These are phyloP conservation scores for Murina feae DNA, from an alignment of 2,113 vertebrate genomes.

Conservation along the genomic window DNA sequence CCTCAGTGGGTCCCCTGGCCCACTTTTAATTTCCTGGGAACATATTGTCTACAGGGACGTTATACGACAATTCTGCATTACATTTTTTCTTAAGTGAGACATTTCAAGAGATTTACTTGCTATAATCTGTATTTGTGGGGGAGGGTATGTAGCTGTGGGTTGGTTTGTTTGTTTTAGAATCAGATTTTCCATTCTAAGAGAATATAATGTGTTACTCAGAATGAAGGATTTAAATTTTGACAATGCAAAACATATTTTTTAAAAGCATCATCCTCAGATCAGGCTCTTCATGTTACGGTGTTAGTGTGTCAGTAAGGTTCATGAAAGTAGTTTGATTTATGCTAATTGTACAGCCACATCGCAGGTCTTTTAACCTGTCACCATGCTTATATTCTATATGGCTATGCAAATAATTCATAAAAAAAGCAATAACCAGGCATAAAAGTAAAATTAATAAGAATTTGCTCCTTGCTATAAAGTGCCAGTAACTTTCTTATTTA, in stretches of 20 bases:
- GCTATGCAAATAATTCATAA: not conserved
- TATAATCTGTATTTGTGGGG: not conserved
- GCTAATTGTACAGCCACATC: not conserved
- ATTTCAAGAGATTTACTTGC: not conserved
- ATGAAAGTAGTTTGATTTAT: not conserved
- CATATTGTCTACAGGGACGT: not conserved
- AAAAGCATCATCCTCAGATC: not conserved
- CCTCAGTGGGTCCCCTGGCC: not conserved
- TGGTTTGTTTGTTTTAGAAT: not conserved
- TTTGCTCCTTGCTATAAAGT: not conserved
- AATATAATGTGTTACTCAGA: not conserved
- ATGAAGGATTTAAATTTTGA: not conserved
- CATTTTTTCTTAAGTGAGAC: not conserved
- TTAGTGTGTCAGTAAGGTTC: not conserved
- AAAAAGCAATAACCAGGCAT: not conserved
- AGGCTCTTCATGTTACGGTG: not conserved
- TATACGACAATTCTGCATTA: not conserved
- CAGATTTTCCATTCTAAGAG: not conserved
- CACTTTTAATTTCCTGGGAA: conserved; percentile 45
- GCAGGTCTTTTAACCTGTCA: not conserved
- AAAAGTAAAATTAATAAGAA: conserved; percentile 39
- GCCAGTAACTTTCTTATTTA: conserved; percentile 13
- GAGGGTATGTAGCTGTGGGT: not conserved
- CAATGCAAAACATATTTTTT: not conserved
- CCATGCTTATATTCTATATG: not conserved